Evolutionary conservation across 2,113 vertebrate species (phyloP), one percentile per base, ranked within the genome.

Genomic region (Indri indri): DNA sequence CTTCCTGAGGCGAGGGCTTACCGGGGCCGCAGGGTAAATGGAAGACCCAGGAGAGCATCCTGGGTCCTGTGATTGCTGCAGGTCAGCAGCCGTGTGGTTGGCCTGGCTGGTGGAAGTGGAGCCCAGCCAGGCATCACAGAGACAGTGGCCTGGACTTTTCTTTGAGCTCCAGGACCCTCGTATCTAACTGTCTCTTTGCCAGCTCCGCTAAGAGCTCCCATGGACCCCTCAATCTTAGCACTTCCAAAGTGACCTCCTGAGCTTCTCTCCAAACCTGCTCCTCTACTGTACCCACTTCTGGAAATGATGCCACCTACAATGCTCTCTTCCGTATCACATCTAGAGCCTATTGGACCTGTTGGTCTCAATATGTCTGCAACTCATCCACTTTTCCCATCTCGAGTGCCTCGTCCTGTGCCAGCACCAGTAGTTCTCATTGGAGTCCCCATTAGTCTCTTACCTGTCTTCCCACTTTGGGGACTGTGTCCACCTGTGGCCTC

Each of bases 131-230:
- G 37, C 10, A 32, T n/a, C 1, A 1, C 2, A 7, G 18, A 73
- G 80, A 34, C 65, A 47, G 63, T 54, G 74, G 70, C 37, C 65
- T 77, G 9, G 0, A 5, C 30, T 42, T 32, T 73, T 5, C 30
- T 34, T 30, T 16, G 81, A 50, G 50, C 8, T 11, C 32, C 10
- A 0, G 14, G 42, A 27, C 6, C 4, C 37, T 63, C 45, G 10
- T 9, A 42, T 8, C 34, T 70, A 3, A 12, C 18, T 0, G 0
- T 30, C 23, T 32, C 34, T 25, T 11, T 5, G 5, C 25, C 45
- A 37, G 34, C 9, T 79, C 14, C 6, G 4, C 27, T 27, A 10
- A 22, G 40, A 50, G 6, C 20, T 40, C n/a, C 20, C 30, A 8
- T 0, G 10, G 8, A 20, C 32, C 57, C 47, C 40, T 71, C 34